Conservation (phyloP, 1,140 invertebrate species). For the Mesaphorura yosii region DNA sequence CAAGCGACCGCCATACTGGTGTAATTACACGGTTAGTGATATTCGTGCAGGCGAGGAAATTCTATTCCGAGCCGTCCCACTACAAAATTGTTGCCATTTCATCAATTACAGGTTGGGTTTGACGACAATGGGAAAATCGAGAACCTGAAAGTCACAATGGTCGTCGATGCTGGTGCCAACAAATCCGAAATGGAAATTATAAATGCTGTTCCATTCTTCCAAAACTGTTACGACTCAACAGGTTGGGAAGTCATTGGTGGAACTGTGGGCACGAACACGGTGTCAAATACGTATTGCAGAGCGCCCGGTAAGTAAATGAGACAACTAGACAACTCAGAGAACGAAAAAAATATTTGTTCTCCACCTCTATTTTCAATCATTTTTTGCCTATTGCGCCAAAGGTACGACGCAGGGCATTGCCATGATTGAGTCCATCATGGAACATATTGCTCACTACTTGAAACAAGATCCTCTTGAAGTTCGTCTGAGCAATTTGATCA, state of each 20-base stretch:
- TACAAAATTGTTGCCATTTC: background rate
- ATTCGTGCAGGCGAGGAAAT: background rate
- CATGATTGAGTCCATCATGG: constrained; percentile 65
- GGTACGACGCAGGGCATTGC: constrained; percentile 52
- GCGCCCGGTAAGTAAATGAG: constrained; percentile 29
- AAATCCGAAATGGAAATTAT: constrained; percentile 22
- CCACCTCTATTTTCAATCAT: too few species aligned
- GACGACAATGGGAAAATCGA: constrained; percentile 30
- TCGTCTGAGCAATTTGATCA: constrained; percentile 31
- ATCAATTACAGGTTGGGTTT: constrained; percentile 30
- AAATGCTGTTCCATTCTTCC: constrained; percentile 14
- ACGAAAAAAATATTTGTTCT: background rate
- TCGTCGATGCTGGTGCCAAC: constrained; percentile 30
- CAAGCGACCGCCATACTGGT: constrained; percentile 43
- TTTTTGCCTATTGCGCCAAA: constrained; percentile 43
- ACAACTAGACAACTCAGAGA: background rate
- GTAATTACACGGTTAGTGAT: too few species aligned
- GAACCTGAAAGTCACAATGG: constrained; percentile 25
- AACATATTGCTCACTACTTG: constrained; percentile 58
- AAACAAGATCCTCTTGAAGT: constrained; percentile 56
- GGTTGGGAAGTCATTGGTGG: constrained; percentile 31
- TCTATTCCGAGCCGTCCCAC: background rate
- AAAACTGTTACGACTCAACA: constrained; percentile 31
- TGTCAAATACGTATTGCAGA: constrained; percentile 31
- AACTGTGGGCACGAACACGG: constrained; percentile 32